Conservation (phyloP, 1,140 invertebrate species). For the Plectrocnemia conspersa region DNA sequence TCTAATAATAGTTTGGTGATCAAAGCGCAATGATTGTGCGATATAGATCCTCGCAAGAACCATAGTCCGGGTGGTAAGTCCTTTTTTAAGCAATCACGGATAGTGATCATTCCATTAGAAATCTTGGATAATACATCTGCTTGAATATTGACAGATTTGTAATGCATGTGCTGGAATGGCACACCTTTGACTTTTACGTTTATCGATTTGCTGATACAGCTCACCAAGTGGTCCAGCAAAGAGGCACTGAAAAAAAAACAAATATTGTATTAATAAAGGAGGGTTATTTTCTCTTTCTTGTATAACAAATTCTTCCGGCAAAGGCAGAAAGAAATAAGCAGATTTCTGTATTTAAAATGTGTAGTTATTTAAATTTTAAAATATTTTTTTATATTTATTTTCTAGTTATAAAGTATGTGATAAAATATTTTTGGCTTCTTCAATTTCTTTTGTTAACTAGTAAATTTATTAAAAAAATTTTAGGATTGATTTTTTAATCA, state of each 20-base stretch:
- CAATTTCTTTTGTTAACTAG: too few relatives aligned
- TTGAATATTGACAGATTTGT: conserved; percentile 41
- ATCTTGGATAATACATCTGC: conserved; percentile 32
- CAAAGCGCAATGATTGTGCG: conserved; percentile 77
- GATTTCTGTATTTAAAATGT: too few relatives aligned
- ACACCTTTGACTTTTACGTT: conserved; percentile 52
- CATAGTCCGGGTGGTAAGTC: conserved; percentile 51
- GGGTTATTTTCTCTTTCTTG: too few relatives aligned
- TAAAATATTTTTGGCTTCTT: too few relatives aligned
- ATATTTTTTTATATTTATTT: too few relatives aligned
- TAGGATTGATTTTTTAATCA: too few relatives aligned
- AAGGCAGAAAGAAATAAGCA: too few relatives aligned
- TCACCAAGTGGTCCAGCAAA: conserved; percentile 45
- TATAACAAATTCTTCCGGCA: too few relatives aligned
- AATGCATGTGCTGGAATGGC: conserved; percentile 56
- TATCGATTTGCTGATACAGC: conserved; percentile 47
- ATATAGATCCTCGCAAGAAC: conserved; percentile 82
- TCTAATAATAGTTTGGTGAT: conserved; percentile 86
- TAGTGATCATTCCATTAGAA: neutral
- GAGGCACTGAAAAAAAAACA: conserved; percentile 38
- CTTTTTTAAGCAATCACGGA: conserved; percentile 25
- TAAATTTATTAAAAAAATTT: too few relatives aligned
- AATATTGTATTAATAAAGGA: neutral
- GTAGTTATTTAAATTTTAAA: too few relatives aligned
- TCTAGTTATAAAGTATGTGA: too few relatives aligned